Evolutionary conservation across 2,888 invertebrate species (phyloP), one percentile per base, ranked within the genome.

Genomic region (Ormyrus rosae): DNA sequence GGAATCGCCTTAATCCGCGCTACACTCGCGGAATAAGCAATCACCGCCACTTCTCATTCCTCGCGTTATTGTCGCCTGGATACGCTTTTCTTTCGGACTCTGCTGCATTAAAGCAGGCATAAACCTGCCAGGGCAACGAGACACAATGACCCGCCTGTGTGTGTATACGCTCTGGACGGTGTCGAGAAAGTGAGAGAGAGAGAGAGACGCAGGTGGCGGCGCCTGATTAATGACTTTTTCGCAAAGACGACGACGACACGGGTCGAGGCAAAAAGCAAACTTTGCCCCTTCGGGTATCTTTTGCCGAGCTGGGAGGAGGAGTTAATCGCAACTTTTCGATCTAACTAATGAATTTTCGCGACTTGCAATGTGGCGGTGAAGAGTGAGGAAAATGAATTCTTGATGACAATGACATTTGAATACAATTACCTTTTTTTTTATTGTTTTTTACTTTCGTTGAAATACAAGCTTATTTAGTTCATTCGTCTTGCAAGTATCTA

Each of bases 141-240:
- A 72, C n/a, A 77, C 58, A 68, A 69, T 55, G 34, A 46, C 50
- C 6, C 13, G 48, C 11, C 10, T 50, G 65, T 51, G 19, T 34
- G 34, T 3, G 34, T 34, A 34, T 34, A 34, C 34, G 2, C 34
- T 34, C 34, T 34, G 34, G 34, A 34, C 34, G 34, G 3, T 2
- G 34, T 34, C 34, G 34, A 34, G 34, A 34, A 34, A 34, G 34
- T 34, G 34, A 34, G 34, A 34, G 34, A 34, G 34, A 34, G 19
- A 50, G 60, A 74, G 80, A 81, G 78, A 80, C 83, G 82, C 85
- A 84, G 85, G 84, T 84, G 85, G 82, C 82, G 83, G 64, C 83
- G 83, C 84, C 83, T 86, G 85, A 86, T 86, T 86, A 85, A 86
- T 85, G 85, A 86, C 84, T 82, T 77, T 77, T 56, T 55, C 76